Percentiles rank a stretch among this genome's conserved stretches.
phyloP scores from a whole-genome alignment of 2,113 vertebrate genomes.

The Microcebus tavaratra region DNA sequence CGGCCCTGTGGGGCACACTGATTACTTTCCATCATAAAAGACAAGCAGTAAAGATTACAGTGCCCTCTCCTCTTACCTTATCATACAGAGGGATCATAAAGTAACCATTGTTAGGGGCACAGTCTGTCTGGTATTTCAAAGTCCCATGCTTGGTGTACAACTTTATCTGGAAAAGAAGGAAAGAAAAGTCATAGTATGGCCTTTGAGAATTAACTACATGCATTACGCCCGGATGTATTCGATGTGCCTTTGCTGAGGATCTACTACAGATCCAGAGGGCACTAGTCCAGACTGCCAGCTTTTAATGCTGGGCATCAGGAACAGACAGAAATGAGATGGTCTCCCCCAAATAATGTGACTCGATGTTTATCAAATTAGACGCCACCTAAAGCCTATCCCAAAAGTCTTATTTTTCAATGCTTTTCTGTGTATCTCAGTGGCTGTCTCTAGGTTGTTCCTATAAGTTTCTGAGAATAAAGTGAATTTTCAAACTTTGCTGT shows the following conservation, averaged over 20 bases:
- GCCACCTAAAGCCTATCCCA: background rate
- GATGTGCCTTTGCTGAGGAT: background rate
- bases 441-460: background rate
- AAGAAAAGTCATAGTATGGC: background rate
- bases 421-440: background rate
- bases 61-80: constrained; percentile 88
- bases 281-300: no score
- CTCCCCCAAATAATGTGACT: background rate
- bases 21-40: background rate
- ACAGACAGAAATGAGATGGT: background rate
- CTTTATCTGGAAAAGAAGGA: constrained; percentile 89
- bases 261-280: no score
- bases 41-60: background rate
- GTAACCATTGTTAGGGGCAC: constrained; percentile 98
- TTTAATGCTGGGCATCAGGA: background rate
- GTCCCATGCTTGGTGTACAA: constrained; percentile 98
- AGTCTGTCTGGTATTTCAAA: constrained; percentile 98
- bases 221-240: rapidly evolving
- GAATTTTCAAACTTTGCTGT: background rate
- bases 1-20: background rate
- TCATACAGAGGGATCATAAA: constrained; percentile 99
- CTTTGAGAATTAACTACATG: background rate
- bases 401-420: background rate
- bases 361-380: background rate
- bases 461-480: background rate